A percentile compares a stretch with the other conserved stretches of the same genome.
Evolutionary conservation across 1,140 invertebrate genomes (phyloP).

Genomic region (Agrypnia vestita): DNA sequence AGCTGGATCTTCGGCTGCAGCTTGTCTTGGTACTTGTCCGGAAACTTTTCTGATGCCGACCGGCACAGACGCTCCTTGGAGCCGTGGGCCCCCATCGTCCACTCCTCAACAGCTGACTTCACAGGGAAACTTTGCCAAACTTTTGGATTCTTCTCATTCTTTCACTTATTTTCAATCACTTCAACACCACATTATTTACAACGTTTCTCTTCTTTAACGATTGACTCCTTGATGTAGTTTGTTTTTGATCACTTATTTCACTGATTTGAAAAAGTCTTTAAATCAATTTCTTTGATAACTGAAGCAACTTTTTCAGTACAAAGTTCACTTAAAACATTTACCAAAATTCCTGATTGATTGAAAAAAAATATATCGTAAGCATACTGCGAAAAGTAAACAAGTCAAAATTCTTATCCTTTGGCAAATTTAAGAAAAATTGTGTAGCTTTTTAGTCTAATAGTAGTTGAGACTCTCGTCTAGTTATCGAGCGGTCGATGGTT

Average conservation of each 20-base stretch:
- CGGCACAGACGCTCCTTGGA: conserved; percentile 80
- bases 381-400: no score
- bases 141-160: conserved; percentile 58
- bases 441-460: no score
- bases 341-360: no score
- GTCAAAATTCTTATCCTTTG: no score
- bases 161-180: conserved; percentile 52
- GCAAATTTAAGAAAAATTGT: no score
- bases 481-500: no score
- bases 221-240: no score
- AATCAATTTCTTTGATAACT: not conserved
- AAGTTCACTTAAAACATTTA: not conserved
- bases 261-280: no score
- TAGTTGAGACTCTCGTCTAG: no score
- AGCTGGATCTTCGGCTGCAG: conserved; percentile 71
- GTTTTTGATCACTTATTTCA: not conserved
- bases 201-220: no score
- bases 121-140: no score
- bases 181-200: conserved; percentile 42
- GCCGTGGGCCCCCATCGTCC: conserved; percentile 79
- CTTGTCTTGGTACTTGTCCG: conserved; percentile 67
- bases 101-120: not conserved
- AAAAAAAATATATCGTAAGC: no score
- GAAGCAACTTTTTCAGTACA: not conserved
- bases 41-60: conserved; percentile 74